These are phyloP conservation scores for Muscina levida DNA, from an alignment of 2,888 invertebrate genomes.

Conservation along the genomic window DNA sequence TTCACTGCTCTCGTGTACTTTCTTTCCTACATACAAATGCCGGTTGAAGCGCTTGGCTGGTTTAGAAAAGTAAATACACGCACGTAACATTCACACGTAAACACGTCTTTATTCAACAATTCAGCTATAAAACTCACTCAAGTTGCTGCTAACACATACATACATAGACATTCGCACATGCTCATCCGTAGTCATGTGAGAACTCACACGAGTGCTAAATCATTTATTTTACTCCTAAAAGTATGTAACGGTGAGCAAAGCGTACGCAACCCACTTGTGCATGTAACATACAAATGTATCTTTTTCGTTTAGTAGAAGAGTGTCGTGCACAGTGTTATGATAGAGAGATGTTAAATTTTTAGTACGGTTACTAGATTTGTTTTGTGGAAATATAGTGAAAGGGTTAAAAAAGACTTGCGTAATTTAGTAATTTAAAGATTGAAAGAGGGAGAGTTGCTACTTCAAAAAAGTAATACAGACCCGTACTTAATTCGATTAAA, in stretches of 20 bases:
- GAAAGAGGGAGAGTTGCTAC: too few relatives aligned
- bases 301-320: neutral
- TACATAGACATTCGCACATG: neutral
- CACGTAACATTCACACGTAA: neutral
- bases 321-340: neutral
- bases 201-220: neutral
- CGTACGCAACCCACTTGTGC: neutral
- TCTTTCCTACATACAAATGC: slow-evolving; percentile 22
- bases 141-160: neutral
- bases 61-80: slow-evolving; percentile 23
- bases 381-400: too few relatives aligned
- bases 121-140: too few relatives aligned
- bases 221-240: neutral
- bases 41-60: neutral
- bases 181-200: neutral
- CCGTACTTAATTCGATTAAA: too few relatives aligned
- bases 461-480: too few relatives aligned
- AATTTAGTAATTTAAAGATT: too few relatives aligned
- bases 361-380: too few relatives aligned
- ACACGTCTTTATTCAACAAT: neutral
- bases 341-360: too few relatives aligned
- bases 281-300: slow-evolving; percentile 3
- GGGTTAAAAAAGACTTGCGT: too few relatives aligned
- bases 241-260: slow-evolving; percentile 8
- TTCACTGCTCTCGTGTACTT: slow-evolving; percentile 17